Base-by-base conservation (phyloP, 1,140 invertebrate genomes). In the Amphibalanus amphitrite region DNA sequence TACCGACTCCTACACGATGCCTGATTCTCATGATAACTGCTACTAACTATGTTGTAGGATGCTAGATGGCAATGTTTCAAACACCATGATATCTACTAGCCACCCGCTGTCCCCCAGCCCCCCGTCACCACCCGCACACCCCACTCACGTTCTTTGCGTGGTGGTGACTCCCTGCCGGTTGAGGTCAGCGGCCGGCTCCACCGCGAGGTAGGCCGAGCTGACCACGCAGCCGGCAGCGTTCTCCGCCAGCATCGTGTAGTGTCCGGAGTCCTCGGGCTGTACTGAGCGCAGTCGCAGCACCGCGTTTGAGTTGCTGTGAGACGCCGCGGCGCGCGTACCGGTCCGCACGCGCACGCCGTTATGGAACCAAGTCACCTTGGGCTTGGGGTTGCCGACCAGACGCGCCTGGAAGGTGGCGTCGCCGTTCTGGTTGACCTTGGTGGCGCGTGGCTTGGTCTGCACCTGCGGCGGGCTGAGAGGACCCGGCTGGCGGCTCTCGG, bases 341-440 rank as follows among this genome's bases (percentile, higher is more conserved):
- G 91, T 87, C 84, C 94, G 89, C 71, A 95, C 82, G 84, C 93
- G 89, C 28, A 93, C 86, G 74, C 93, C 95, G 79, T 97, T 97
- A 69, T 94, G 88, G 77, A 90, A 95, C 95, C 95, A 97, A 80
- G 95, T 91, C 74, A 95, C 94, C 77, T 87, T 84, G 38, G 96
- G 81, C 78, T 77, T 75, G 64, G 71, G 68, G 76, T 80, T 4
- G 87, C 86, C 38, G 97, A 82, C 78, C 91, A 87, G 74, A 92
- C 89, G 76, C 88, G 85, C 80, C 81, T 83, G 81, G 78, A 98
- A 97, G 69, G 90, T 87, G 59, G 92, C 93, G 81, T 96, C 92
- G 33, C 90, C 87, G 72, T 93, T 92, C 83, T 97, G 94, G 59
- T 90, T 82, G 13, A 97, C 83, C 81, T 95, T 95, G 38, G 93